Percentiles rank a stretch among this genome's conserved stretches.
These are phyloP conservation scores for Oreonectes daqikongensis DNA, from an alignment of 2,797 vertebrate genomes.

Conservation along the genomic window DNA sequence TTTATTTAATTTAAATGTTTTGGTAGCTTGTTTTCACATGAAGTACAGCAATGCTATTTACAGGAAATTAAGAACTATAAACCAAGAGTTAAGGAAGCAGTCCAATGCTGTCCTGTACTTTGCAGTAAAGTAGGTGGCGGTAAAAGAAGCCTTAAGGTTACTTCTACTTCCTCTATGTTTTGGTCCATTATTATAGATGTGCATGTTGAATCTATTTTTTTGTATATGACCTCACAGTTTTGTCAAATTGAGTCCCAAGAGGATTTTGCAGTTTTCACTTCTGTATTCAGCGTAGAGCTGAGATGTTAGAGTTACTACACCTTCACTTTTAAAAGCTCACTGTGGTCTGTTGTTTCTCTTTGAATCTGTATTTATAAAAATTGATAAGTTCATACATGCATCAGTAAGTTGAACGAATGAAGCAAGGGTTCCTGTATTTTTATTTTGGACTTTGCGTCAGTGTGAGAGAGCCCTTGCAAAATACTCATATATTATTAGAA, in stretches of 20 bases:
- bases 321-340: neutral
- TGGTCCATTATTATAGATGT: neutral
- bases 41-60: neutral
- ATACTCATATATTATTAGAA: constrained; percentile 47
- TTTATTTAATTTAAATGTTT: neutral
- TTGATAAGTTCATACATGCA: neutral
- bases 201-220: neutral
- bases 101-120: neutral
- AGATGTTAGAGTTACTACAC: constrained; percentile 4
- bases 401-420: neutral
- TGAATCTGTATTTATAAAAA: neutral
- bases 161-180: neutral
- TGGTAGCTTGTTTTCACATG: neutral
- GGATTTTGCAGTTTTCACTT: constrained; percentile 27
- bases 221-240: neutral
- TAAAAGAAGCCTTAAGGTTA: neutral
- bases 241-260: neutral
- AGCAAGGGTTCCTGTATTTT: neutral
- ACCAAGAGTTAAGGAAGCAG: neutral
- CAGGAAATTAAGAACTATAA: neutral
- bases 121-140: neutral
- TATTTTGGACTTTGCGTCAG: neutral
- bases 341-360: neutral
- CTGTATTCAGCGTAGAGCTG: neutral
- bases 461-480: constrained; percentile 52